Base-by-base conservation (phyloP, 1,140 invertebrate species). In the Microvelia longipes region DNA sequence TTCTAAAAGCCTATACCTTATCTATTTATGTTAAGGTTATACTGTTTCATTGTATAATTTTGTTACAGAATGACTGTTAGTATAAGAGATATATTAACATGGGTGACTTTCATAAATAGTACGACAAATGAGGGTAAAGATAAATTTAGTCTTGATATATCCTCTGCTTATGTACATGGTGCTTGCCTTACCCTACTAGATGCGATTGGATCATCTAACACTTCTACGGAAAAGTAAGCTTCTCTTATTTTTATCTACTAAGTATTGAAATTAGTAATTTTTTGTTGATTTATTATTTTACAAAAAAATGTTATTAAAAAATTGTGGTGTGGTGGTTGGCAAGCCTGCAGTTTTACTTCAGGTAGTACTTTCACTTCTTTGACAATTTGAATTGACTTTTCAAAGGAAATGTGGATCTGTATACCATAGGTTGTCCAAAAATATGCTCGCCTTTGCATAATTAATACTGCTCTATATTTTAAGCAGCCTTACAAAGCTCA, bases 171-270 rank as follows among this genome's bases (percentile, higher is more conserved):
- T 76, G 83, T 92, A 60, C 93, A 98, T 79, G 95, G 95, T 15
- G 91, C 92, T 67, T 90, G 86, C 79, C 83, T 98, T 62, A 92
- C 93, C 0, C 94, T 98, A 73, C 80, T 98, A 1, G 96, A 99
- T 81, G 88, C 91, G 11, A 35, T 76, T 25, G 75, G 75, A n/a
- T 70, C 75, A 11, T 74, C 73, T 26, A 30, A 30, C 2, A 72
- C 73, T 2, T 69, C 73, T 60, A 64, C 62, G 24, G 71, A 72
- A 25, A 72, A 72, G 71, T 72, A 68, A 68, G 66, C 26, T 2
- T 5, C 27, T 11, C 13, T 15, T 27, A 60, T 68, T 50, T 68
- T 11, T 67, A 67, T 67, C 15, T 2, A 67, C 15, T 13, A 67
- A 67, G 28, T n/a, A n/a, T n/a, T n/a, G n/a, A n/a, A n/a, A n/a